Conservation (phyloP, 1,140 invertebrate species). For the Pseudobourletiella spinata region DNA sequence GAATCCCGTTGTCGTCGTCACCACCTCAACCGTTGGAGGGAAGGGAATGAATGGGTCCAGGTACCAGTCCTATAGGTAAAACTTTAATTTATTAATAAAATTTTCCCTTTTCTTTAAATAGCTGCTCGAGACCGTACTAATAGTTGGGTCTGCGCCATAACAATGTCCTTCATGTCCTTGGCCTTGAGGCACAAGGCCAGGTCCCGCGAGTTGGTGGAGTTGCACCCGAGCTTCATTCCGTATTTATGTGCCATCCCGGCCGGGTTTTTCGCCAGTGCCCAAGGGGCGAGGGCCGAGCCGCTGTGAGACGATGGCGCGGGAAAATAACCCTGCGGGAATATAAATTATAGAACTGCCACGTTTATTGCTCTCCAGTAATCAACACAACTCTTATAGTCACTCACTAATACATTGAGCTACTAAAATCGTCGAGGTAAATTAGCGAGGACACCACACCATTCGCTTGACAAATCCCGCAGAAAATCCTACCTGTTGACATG, state of each 20-base stretch:
- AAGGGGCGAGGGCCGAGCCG: conserved; percentile 7
- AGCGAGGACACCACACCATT: too few relatives aligned
- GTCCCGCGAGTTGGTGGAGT: not conserved
- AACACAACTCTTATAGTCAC: too few relatives aligned
- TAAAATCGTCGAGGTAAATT: too few relatives aligned
- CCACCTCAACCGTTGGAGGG: not conserved
- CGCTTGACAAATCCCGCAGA: too few relatives aligned
- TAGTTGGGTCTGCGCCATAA: not conserved
- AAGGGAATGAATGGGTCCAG: not conserved
- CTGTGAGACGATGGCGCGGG: conserved; percentile 6
- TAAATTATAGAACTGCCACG: too few relatives aligned
- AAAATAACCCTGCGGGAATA: conserved; percentile 23
- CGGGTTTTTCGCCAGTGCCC: not conserved
- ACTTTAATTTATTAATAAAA: too few relatives aligned
- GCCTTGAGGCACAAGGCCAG: not conserved
- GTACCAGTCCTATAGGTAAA: not conserved
- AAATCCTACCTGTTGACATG: conserved; percentile 11
- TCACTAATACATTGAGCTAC: too few relatives aligned
- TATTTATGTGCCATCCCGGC: not conserved
- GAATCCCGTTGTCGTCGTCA: not conserved
- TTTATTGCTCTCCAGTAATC: too few relatives aligned
- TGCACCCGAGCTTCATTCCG: not conserved
- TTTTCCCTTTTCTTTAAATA: too few relatives aligned
- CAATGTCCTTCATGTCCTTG: not conserved
- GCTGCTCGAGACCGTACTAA: not conserved